A percentile compares a stretch with the other conserved stretches of the same genome.
These are phyloP conservation scores for Mythimna vitellina DNA, from an alignment of 2,888 invertebrate genomes.

Conservation along the genomic window DNA sequence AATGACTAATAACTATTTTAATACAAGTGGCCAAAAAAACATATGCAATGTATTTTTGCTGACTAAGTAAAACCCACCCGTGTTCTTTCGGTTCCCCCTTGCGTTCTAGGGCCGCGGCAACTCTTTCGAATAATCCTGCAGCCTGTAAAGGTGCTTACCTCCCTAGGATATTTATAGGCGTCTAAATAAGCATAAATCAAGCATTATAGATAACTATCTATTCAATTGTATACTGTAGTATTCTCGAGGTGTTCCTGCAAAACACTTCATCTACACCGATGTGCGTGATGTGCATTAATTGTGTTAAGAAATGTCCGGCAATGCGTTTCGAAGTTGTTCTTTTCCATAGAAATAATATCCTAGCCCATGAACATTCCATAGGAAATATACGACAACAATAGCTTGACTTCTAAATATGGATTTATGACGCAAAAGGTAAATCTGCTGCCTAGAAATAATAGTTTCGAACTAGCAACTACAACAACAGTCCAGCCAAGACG, in stretches of 20 bases:
- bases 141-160: neutral
- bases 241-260: constrained; percentile 50
- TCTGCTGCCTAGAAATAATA: neutral
- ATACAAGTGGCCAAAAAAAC: neutral
- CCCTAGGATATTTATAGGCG: constrained; percentile 18
- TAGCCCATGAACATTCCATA: neutral
- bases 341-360: constrained; percentile 1
- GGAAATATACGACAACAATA: neutral
- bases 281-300: constrained; percentile 51
- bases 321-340: constrained; percentile 6
- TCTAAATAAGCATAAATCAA: constrained; percentile 19
- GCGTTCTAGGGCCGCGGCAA: no score
- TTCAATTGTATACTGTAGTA: constrained; percentile 39
- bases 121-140: no score
- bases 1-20: neutral
- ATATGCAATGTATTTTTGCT: neutral
- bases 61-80: no score
- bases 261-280: constrained; percentile 52
- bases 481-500: no score
- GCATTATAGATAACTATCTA: constrained; percentile 35
- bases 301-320: constrained; percentile 28
- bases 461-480: no score
- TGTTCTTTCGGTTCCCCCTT: neutral
- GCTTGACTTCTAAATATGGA: neutral
- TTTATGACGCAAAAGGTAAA: neutral